phyloP scores from a whole-genome alignment of 1,140 invertebrate genomes.

The Papilio dardanus region DNA sequence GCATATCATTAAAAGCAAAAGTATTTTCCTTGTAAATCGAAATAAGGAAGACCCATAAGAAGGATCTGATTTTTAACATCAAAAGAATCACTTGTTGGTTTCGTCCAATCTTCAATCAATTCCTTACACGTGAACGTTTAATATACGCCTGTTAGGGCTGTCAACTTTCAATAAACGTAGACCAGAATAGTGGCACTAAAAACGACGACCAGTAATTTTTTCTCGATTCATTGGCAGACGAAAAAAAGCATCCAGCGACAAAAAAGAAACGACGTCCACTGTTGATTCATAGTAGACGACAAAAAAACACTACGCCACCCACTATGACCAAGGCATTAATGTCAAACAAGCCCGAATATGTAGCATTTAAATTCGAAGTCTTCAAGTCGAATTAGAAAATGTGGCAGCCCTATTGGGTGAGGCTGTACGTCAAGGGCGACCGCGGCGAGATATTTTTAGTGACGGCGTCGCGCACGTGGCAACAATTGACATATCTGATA shows the following conservation, averaged over 20 bases:
- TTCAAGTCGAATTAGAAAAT: neutral
- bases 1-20: neutral
- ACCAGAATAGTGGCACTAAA: neutral
- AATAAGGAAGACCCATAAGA: neutral
- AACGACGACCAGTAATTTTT: neutral
- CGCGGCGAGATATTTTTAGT: constrained; percentile 33
- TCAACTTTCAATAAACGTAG: neutral
- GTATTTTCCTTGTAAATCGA: neutral
- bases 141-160: neutral
- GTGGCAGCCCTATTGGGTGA: neutral
- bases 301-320: no score
- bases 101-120: neutral
- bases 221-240: neutral
- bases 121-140: neutral
- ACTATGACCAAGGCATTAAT: neutral
- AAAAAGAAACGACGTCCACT: neutral
- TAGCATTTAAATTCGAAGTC: neutral
- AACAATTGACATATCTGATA: constrained; percentile 28
- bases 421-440: constrained; percentile 29
- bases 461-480: constrained; percentile 13
- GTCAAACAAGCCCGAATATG: neutral
- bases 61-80: neutral
- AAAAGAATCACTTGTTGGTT: neutral
- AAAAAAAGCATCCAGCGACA: neutral
- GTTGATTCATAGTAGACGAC: neutral